Evolutionary conservation across 2,797 vertebrate species (phyloP), one percentile per base, ranked within the genome.

Genomic region (Tenualosa thibaudeaui): DNA sequence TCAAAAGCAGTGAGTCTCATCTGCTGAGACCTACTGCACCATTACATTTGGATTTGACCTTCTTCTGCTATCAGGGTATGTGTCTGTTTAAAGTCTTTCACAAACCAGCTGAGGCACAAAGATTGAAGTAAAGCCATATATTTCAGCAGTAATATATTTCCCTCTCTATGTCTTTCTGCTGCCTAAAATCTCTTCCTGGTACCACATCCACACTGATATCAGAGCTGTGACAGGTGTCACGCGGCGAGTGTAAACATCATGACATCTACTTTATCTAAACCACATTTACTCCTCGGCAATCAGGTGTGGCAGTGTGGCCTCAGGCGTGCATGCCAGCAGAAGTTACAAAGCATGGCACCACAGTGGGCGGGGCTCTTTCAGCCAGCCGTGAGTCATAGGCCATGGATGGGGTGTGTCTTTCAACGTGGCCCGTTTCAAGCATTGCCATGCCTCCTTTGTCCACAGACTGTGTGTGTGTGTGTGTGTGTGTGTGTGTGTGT

Each of bases 181-280:
- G 4, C 19, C 54, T 6, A 1, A 22, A 5, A 58, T 58, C 58
- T 60, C 58, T 24, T 60, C n/a, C n/a, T 60, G 9, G n/a, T 60
- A 9, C 2, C n/a, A 24, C 2, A 60, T 60, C n/a, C 22, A 2
- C n/a, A 5, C 58, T 60, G 58, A 60, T 60, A 3, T 8, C 6
- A 24, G 8, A 62, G n/a, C 22, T 6, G 22, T 24, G 58, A 7
- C n/a, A 24, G 56, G 58, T 62, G 58, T 62, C n/a, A 24, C 58
- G 7, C 0, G 58, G n/a, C 22, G 6, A 24, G 58, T 26, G 58
- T 62, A 62, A 62, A 62, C 58, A 62, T 8, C 7, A 24, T 2
- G 22, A n/a, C 65, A 71, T 78, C 71, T 40, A 46, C 71, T 43
- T 71, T 40, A 71, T 78, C 37, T 78, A 19, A 78, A 40, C 58